Base-by-base conservation (phyloP, 2,113 vertebrate genomes). In the Prunella fulvescens region DNA sequence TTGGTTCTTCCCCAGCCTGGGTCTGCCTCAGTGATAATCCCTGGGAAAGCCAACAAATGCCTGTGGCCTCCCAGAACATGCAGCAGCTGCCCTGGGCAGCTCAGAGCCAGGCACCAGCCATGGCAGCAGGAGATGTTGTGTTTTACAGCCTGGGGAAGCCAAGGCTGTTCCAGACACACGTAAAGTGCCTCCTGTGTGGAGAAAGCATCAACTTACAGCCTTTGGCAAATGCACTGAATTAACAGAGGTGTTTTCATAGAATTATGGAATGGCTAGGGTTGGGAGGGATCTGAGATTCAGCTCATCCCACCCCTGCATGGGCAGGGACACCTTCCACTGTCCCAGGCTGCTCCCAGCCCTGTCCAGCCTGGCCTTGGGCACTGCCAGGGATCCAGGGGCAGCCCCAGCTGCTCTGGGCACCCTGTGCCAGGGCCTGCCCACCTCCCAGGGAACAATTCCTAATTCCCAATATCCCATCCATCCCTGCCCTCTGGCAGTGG, bases 401-500 rank as follows among this genome's bases (percentile, higher is more conserved):
- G 64, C 84, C 84, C 5, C 64, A 78, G 64, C 54, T 78, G 1
- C 73, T 79, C 56, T 86, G 84, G 64, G 54, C 54, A 60, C 23
- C 44, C 54, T 77, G 62, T 60, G 72, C 53, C 72, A 86, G 83
- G 69, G 19, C 37, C 62, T 76, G 4, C 13, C 17, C 54, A 53
- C 45, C 54, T 86, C 0, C 0, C 45, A 69, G 37, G 37, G 18
- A 45, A 45, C 2, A 24, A 69, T 45, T 67, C 7, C 47, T n/a
- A 1, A n/a, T n/a, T n/a, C 54, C 54, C 10, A 45, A 7, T 2
- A 1, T 86, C 54, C 40, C n/a, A 45, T 5, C 39, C 1, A 61
- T 0, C 19, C 12, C 47, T 67, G 42, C 23, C 45, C 54, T 60
- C 24, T 54, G 56, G 3, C 47, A 53, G 0, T 39, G 10, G 2